Percentiles rank a stretch among this genome's conserved stretches.
phyloP scores from a whole-genome alignment of 2,888 invertebrate species.

The Hemithea aestivaria region DNA sequence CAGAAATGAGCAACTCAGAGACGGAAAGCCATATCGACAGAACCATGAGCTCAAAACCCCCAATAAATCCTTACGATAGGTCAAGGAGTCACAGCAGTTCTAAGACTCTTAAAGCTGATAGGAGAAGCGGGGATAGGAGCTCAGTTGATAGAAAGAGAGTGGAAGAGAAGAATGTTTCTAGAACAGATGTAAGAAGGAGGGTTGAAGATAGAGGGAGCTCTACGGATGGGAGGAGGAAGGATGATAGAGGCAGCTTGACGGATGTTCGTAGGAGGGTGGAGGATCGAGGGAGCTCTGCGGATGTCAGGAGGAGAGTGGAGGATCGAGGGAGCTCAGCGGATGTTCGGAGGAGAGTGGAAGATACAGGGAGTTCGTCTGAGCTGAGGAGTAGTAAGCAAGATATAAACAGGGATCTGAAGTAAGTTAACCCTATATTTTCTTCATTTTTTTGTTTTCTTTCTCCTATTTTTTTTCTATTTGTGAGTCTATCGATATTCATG shows the following conservation, averaged over 20 bases:
- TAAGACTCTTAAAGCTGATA: conserved; percentile 54
- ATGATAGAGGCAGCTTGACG: conserved; percentile 6
- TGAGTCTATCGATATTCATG: too few species aligned
- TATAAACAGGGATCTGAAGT: conserved; percentile 63
- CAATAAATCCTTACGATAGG: conserved; percentile 67
- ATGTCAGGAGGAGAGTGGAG: conserved; percentile 41
- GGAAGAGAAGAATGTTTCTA: conserved; percentile 19
- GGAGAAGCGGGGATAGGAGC: conserved; percentile 32
- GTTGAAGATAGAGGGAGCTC: conserved; percentile 28
- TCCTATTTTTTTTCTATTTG: too few species aligned
- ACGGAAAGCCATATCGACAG: conserved; percentile 60
- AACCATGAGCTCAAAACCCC: conserved; percentile 54
- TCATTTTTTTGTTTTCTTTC: too few species aligned
- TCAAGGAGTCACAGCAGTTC: conserved; percentile 72
- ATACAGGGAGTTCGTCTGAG: conserved; percentile 55
- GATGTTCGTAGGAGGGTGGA: conserved; percentile 10
- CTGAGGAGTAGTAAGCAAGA: conserved; percentile 65
- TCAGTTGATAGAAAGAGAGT: conserved; percentile 10
- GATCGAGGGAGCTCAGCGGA: conserved; percentile 19
- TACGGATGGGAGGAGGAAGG: conserved; percentile 37
- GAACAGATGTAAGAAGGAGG: conserved; percentile 9
- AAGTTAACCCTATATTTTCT: conserved; percentile 29
- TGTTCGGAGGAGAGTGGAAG: conserved; percentile 29
- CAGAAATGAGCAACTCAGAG: conserved; percentile 73
- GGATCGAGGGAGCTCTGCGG: conserved; percentile 32